Evolutionary conservation across 30 jellyfish, hydroid and myxozoan species (phyloP), one percentile per base, ranked within the genome.

Genomic region (Rhopilema esculentum): DNA sequence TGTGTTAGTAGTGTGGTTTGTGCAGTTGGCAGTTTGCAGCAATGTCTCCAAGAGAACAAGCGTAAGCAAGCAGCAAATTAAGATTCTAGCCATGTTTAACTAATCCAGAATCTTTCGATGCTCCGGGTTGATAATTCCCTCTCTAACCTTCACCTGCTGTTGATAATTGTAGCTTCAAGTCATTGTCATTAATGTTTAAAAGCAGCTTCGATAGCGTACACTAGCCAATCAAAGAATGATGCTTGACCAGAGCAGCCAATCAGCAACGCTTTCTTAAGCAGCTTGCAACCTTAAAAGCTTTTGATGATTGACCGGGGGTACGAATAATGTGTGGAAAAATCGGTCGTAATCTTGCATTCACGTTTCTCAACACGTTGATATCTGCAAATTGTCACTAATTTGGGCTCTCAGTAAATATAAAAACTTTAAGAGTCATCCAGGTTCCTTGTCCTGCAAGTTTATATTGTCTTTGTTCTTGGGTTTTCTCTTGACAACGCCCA

Each of bases 1-100:
- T 27, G 64, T 8, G 66, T 29, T 71, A 8, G 65, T 29, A 19
- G 78, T 16, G 18, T 8, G 16, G 49, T 28, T 67, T 67, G 78
- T 67, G 49, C 78, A 67, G 18, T 8, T 21, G 7, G 78, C 78
- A 19, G 49, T 67, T 18, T 67, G 78, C 49, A 67, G 31, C 22
- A 67, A 1, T 4, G 49, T 6, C n/a, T 8, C 40, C 49, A 67
- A 25, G 31, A 67, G 22, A 4, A 31, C 49, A 20, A 21, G 31
- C 23, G 78, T 49, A 1, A 67, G 49, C 22, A 67, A 16, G 18
- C 16, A 33, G 2, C 49, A 28, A 67, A 24, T 18, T 21, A 24
- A 8, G 2, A 67, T 18, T 18, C 78, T 67, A 4, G 49, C 78
- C 78, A 67, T 67, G 28, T 67, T 67, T 2, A 67, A 16, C 57